These are phyloP conservation scores for Eretmochelys imbricata DNA, from an alignment of 2,113 vertebrate species.

Conservation along the genomic window DNA sequence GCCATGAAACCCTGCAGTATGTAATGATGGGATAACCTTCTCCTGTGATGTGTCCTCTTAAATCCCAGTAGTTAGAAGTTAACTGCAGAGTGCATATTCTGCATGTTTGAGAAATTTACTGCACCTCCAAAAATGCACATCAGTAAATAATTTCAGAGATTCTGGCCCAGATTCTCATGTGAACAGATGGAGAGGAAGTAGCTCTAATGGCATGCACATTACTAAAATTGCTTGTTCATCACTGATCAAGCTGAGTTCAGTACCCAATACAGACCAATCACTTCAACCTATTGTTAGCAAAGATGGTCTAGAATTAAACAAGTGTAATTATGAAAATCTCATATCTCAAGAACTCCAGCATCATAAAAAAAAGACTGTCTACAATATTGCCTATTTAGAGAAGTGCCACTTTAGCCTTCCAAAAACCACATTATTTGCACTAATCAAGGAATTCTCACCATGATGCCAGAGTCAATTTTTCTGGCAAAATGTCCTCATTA, in stretches of 20 bases:
- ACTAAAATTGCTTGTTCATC: conserved; percentile 11
- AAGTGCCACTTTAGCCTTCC: background rate
- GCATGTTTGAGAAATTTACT: background rate
- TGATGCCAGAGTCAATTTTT: background rate
- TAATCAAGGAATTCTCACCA: background rate
- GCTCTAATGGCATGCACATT: background rate
- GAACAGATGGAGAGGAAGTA: background rate
- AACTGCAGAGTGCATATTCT: background rate
- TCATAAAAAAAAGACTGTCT: background rate
- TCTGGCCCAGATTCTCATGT: background rate
- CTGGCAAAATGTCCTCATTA: background rate
- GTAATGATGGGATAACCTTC: background rate
- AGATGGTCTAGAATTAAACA: background rate
- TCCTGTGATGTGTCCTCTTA: background rate
- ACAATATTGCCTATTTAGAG: background rate
- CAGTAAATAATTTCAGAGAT: background rate
- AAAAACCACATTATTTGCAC: background rate
- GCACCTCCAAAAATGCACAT: background rate
- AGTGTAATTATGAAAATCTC: background rate
- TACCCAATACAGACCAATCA: background rate
- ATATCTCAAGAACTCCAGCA: background rate
- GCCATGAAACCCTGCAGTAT: background rate
- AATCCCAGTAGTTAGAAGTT: background rate
- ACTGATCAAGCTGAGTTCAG: conserved; percentile 19
- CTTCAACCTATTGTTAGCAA: conserved; percentile 15